Conservation (phyloP, 2,888 invertebrate species). For the Shargacucullia verbasci region DNA sequence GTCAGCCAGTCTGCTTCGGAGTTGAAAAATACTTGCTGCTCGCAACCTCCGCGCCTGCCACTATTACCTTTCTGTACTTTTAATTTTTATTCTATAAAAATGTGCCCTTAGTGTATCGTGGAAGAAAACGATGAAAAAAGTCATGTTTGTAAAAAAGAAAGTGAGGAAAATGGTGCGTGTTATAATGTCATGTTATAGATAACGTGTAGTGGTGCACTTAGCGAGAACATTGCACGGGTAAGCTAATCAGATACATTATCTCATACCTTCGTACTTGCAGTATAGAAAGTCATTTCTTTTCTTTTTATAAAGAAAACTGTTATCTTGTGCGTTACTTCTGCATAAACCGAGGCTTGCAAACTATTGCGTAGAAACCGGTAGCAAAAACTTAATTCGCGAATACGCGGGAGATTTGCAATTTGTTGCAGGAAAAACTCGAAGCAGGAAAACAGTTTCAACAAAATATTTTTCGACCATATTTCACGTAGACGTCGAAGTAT, state of each 20-base stretch:
- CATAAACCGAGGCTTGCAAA: conserved; percentile 5
- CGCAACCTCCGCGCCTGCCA: conserved; percentile 60
- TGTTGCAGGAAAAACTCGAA: conserved; percentile 31
- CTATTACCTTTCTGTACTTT: conserved; percentile 41
- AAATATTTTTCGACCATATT: conserved; percentile 35
- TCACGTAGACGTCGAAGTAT: conserved; percentile 26
- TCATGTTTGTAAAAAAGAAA: conserved; percentile 77
- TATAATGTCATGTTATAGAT: conserved; percentile 60
- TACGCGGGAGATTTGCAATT: conserved; percentile 16
- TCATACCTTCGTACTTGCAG: conserved; percentile 32
- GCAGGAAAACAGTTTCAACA: conserved; percentile 51
- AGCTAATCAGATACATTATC: conserved; percentile 60
- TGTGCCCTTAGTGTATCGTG: conserved; percentile 46
- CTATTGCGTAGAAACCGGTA: conserved; percentile 15
- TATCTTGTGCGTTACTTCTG: conserved; percentile 15
- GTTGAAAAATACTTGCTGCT: conserved; percentile 79
- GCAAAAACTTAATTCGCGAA: conserved; percentile 21
- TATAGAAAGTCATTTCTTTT: conserved; percentile 27
- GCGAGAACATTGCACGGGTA: conserved; percentile 67
- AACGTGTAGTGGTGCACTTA: conserved; percentile 70
- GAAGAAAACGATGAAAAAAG: conserved; percentile 70
- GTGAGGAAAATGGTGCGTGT: conserved; percentile 79
- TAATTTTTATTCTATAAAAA: conserved; percentile 32
- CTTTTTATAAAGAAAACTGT: conserved; percentile 31
- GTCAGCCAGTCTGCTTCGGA: conserved; percentile 79